Base-by-base conservation (phyloP, 2,888 invertebrate genomes). In the Orchesella flavescens region DNA sequence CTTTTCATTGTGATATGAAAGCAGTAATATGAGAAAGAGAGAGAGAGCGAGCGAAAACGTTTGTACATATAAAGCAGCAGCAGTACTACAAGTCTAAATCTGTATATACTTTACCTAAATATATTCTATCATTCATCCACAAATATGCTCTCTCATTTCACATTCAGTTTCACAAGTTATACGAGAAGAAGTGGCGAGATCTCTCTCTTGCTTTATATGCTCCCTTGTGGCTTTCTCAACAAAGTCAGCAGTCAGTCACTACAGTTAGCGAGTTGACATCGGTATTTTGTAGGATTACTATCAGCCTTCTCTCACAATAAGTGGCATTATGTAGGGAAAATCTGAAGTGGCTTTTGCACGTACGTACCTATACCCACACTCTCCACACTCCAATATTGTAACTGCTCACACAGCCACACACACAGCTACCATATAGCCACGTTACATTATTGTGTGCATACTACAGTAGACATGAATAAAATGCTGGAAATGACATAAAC, bases 271-370 rank as follows among this genome's bases (percentile, higher is more conserved):
- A 72, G 79, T 66, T 79, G 79, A 79, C 79, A 73, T 79, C 44
- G 79, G 79, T 23, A 79, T 79, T 79, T 79, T 79, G 72, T 79
- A 73, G 79, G 79, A 72, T 79, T 79, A 72, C 72, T 57, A 61
- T 71, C 61, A 44, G 44, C 15, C 23, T 43, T 17, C 65, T 66
- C 43, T 66, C 15, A 66, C 34, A 59, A 65, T 34, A 19, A 65
- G 65, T 65, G 43, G 17, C 44, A 57, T 57, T 57, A 57, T 17
- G 17, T 12, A 24, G 24, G n/a, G 34, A 34, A 65, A 34, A 65
- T 9, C 66, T 3, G 17, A 66, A 66, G 19, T 44, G 44, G 44
- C 44, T 66, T 66, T 65, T 66, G 17, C 17, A 66, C 17, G 9
- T 15, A 43, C n/a, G 17, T 65, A 43, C 34, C 10, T 61, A 63